A percentile compares a stretch with the other conserved stretches of the same genome.
Conservation (phyloP, 1,140 invertebrate genomes). For the Ganaspis sp. region DNA sequence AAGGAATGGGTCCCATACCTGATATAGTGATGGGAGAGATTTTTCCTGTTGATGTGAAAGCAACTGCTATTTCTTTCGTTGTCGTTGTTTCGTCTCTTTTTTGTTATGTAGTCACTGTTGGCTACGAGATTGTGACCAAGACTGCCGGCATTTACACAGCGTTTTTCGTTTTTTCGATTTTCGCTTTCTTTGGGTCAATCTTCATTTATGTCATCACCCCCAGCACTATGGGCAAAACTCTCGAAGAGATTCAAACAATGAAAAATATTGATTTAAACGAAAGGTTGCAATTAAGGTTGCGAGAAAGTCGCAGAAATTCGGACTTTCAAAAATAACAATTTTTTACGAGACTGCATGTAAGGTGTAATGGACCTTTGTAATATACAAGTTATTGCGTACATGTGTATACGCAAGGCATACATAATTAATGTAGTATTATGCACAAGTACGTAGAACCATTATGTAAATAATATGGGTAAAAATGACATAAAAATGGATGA, state of each 20-base stretch:
- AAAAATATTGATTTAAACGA: background rate
- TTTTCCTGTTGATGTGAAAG: background rate
- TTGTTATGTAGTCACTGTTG: background rate
- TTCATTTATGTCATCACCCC: background rate
- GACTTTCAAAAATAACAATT: too few species aligned
- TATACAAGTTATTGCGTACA: too few species aligned
- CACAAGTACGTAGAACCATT: too few species aligned
- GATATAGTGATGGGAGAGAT: constrained; percentile 6
- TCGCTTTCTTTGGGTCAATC: background rate
- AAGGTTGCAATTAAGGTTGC: too few species aligned
- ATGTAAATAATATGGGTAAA: too few species aligned
- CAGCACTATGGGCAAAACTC: background rate
- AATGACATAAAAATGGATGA: too few species aligned
- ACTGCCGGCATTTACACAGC: background rate
- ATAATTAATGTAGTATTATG: too few species aligned
- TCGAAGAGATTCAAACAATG: background rate
- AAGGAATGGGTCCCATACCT: constrained; percentile 6
- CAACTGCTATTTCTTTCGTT: background rate
- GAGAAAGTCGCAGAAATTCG: background rate
- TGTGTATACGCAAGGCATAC: too few species aligned
- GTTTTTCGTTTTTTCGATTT: background rate
- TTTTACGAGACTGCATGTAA: too few species aligned
- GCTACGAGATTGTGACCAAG: background rate
- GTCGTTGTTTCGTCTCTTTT: background rate
- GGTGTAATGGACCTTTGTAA: too few species aligned